Evolutionary conservation across 2,888 invertebrate species (phyloP).

Genomic region (Nycteola revayana): DNA sequence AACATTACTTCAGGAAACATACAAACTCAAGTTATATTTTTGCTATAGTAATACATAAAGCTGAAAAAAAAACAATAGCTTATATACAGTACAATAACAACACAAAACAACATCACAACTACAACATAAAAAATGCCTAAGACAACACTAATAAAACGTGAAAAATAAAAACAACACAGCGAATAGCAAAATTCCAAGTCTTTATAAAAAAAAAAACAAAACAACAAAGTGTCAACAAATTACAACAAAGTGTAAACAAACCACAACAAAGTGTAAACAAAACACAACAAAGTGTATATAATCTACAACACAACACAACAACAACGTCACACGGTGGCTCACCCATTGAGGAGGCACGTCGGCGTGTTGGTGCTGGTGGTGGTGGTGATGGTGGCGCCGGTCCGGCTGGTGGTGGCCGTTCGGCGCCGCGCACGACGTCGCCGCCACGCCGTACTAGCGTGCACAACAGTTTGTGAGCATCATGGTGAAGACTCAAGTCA

Average conservation of each 20-base stretch:
- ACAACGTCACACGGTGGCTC: constrained; percentile 27
- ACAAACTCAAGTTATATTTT: too few relatives aligned
- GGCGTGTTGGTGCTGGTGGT: constrained; percentile 75
- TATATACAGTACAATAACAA: too few relatives aligned
- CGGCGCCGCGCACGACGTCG: constrained; percentile 74
- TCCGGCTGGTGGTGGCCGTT: constrained; percentile 76
- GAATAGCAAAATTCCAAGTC: too few relatives aligned
- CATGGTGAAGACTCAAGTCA: constrained; percentile 1
- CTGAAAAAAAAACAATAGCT: too few relatives aligned
- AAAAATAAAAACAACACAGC: not conserved
- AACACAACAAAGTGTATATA: constrained; percentile 5
- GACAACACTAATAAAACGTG: constrained; percentile 3
- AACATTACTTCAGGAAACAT: too few relatives aligned
- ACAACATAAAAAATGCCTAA: too few relatives aligned
- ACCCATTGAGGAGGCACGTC: constrained; percentile 75
- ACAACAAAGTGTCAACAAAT: not conserved
- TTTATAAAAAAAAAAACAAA: too few relatives aligned
- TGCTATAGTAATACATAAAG: too few relatives aligned
- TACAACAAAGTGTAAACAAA: constrained; percentile 5
- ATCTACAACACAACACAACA: constrained; percentile 7
- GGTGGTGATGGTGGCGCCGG: constrained; percentile 63
- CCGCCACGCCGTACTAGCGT: constrained; percentile 76
- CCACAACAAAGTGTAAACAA: constrained; percentile 1
- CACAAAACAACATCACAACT: too few relatives aligned
- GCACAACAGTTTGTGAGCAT: constrained; percentile 30